Evolutionary conservation across 1,140 invertebrate genomes (phyloP), one percentile per base, ranked within the genome.

Genomic region (Drosophila oshimai): DNA sequence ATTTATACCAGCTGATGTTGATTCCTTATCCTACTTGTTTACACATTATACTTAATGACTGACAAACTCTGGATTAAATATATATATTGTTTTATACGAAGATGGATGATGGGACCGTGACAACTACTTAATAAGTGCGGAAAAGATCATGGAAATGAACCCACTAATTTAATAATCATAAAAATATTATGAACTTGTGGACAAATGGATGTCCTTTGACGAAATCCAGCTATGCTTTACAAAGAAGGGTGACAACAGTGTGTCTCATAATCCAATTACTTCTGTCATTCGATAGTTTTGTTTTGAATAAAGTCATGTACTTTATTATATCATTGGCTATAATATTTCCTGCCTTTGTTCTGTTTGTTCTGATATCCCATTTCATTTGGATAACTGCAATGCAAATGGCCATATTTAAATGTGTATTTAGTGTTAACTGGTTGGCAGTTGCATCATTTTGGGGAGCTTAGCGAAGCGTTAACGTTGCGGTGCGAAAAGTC

Each of bases 1-100:
- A 83, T 72, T 83, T 81, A 81, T 71, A 65, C 49, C 58, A 39
- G 58, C 65, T 57, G 18, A 65, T 71, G 50, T 71, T 73, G 65
- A 69, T 73, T 68, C 24, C 58, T 62, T 67, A 50, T 34, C 28
- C 15, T 44, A 45, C 54, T 55, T 5, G 9, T 1, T 47, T 54
- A 49, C 42, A 49, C 24, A 54, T 47, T 55, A 33, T 12, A 31
- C 45, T 53, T 51, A 33, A 51, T 57, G 53, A 33, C 46, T 33
- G 28, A 18, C 53, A 57, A 33, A 51, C 46, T 53, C 33, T 22
- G 53, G 28, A 57, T 53, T 33, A 53, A 51, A 24, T 17, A 22
- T 17, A 45, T 44, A 55, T 13, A 31, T n/a, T n/a, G 17, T 42
- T 17, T 33, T n/a, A n/a, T 6, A 20, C 18, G 1, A 2, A 4